Base-by-base conservation (phyloP, 2,888 invertebrate species). In the Erebia ligea region DNA sequence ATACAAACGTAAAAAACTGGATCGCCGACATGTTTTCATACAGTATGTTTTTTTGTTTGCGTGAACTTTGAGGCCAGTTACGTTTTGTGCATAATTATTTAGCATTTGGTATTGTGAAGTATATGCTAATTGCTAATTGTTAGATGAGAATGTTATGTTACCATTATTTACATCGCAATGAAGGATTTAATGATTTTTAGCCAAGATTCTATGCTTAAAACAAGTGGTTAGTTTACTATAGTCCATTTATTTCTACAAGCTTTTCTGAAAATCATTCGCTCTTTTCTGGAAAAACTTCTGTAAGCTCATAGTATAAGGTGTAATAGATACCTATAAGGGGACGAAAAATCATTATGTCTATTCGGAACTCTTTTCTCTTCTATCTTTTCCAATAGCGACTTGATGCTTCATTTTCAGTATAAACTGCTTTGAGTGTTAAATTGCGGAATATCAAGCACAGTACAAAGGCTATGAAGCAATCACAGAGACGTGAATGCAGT, bases 1-100 rank as follows among this genome's bases (percentile, higher is more conserved):
- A 78, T 77, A 74, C 73, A 74, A 77, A 77, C 78, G 76, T 80
- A 89, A 90, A 90, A 91, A 91, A 62, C 87, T 82, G 82, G 86
- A 83, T 80, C 78, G 73, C 76, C 79, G 85, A 91, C 90, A 85
- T 75, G 87, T 90, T 91, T 80, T 78, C 71, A 76, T 82, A 80
- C 79, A n/a, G 76, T 76, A 3, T 21, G 25, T 71, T 61, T 73
- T 73, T 71, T 70, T 54, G 50, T 54, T 54, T n/a, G 63, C 54
- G 40, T 64, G 64, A 52, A 64, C 52, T 64, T 64, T 54, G 52
- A 52, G 19, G 64, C 75, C 66, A 66, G 70, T 71, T 70, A 64
- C 52, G 62, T 56, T 69, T 62, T 64, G 45, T 59, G 21, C 25
- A 34, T 42, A 42, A 11, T 17, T 34, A 54, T 54, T 64, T 64